Percentiles rank a stretch among this genome's conserved stretches.
phyloP scores from a whole-genome alignment of 2,888 invertebrate species.

The Anthrax anthrax region DNA sequence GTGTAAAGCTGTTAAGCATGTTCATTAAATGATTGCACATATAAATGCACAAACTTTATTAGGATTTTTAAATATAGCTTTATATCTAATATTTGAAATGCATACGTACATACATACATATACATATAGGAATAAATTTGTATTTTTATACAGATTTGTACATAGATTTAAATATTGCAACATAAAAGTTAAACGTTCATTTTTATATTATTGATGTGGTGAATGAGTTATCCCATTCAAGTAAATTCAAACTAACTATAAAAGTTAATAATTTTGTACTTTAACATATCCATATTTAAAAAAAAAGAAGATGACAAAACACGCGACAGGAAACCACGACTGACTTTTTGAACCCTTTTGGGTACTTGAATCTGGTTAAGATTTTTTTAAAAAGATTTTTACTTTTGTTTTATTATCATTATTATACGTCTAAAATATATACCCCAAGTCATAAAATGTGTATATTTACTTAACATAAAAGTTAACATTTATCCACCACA shows the following conservation, averaged over 20 bases:
- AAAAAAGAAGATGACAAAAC: constrained; percentile 5
- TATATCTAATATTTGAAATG: no score
- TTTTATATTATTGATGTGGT: not conserved
- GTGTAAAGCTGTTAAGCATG: constrained; percentile 9
- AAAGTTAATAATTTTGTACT: not conserved
- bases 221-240: not conserved
- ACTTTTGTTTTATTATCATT: no score
- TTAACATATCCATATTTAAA: not conserved
- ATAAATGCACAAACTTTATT: no score
- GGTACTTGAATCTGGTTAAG: not conserved
- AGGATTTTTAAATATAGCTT: no score
- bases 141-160: no score
- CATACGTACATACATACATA: no score
- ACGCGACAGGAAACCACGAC: constrained; percentile 10
- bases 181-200: no score
- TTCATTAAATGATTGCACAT: constrained; percentile 6
- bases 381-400: no score
- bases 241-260: not conserved
- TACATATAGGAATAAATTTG: no score
- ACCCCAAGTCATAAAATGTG: not conserved
- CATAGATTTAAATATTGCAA: no score
- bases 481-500: not conserved
- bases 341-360: constrained; percentile 8
- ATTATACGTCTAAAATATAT: no score
- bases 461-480: not conserved